Conservation (phyloP, 2,113 vertebrate genomes). For the Panthera leo region DNA sequence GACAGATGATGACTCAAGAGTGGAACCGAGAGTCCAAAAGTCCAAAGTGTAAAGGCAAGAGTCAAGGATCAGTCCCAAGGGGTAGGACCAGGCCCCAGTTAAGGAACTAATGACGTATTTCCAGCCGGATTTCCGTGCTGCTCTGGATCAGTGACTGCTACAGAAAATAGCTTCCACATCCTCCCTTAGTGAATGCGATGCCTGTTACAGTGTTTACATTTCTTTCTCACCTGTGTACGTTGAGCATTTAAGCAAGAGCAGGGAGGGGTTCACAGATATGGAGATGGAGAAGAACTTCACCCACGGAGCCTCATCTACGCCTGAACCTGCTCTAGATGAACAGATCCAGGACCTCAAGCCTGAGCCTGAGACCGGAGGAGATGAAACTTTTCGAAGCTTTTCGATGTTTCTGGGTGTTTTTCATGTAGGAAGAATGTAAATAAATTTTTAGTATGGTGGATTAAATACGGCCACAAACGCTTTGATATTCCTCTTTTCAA, state of each 20-base stretch:
- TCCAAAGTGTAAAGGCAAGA: background rate
- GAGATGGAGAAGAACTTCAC: background rate
- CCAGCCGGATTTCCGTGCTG: background rate
- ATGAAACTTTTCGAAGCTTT: background rate
- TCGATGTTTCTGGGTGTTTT: background rate
- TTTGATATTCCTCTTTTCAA: background rate
- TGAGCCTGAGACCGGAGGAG: background rate
- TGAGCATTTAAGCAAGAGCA: background rate
- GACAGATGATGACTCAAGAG: background rate
- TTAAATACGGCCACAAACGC: background rate
- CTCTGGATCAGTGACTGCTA: background rate
- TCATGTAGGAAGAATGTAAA: background rate
- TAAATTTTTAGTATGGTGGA: background rate
- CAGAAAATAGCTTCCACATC: background rate
- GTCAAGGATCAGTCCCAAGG: background rate
- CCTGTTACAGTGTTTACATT: fast-evolving
- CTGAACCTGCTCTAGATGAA: background rate
- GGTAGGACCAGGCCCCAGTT: background rate
- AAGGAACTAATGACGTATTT: background rate
- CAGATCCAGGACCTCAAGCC: background rate
- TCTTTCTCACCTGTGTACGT: background rate
- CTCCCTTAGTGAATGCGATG: background rate
- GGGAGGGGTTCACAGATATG: background rate
- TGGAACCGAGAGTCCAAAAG: background rate
- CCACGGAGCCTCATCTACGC: background rate